A percentile compares a stretch with the other conserved stretches of the same genome.
These are phyloP conservation scores for Lophius piscatorius DNA, from an alignment of 2,113 vertebrate species.

Conservation along the genomic window DNA sequence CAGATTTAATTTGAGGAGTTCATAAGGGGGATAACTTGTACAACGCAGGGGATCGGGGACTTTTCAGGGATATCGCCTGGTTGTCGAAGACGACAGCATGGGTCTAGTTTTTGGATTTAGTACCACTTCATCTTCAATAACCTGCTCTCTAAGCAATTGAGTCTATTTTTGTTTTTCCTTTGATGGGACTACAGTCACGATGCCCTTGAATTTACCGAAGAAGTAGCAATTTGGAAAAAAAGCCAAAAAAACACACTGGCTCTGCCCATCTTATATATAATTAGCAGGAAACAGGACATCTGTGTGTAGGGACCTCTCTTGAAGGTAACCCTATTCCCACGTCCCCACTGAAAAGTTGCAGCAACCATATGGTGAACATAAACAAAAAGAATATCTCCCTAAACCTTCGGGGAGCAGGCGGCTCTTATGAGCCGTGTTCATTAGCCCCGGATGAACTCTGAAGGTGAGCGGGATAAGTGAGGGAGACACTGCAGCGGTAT, in stretches of 20 bases:
- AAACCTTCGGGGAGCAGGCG: slow-evolving; percentile 42
- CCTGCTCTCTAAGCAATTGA: too few relatives aligned
- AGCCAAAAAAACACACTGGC: too few relatives aligned
- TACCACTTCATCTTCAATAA: too few relatives aligned
- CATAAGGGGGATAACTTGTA: too few relatives aligned
- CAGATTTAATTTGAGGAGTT: too few relatives aligned
- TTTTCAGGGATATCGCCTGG: too few relatives aligned
- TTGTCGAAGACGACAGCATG: too few relatives aligned
- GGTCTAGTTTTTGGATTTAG: too few relatives aligned
- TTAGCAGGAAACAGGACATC: slow-evolving; percentile 17
- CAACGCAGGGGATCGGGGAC: too few relatives aligned
- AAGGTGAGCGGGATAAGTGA: slow-evolving; percentile 54
- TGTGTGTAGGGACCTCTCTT: slow-evolving; percentile 20
- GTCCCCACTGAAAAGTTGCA: slow-evolving; percentile 30
- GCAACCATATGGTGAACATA: slow-evolving; percentile 65
- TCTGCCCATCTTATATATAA: not conserved
- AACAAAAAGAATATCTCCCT: slow-evolving; percentile 53
- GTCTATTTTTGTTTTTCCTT: too few relatives aligned
- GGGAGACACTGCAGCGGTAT: slow-evolving; percentile 10
- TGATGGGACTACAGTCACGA: not conserved
- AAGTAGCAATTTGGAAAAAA: not conserved
- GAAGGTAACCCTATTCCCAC: slow-evolving; percentile 52
- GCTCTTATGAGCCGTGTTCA: slow-evolving; percentile 54
- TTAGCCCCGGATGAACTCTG: slow-evolving; percentile 63
- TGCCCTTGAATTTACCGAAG: not conserved